Conservation (phyloP, 2,113 vertebrate species). For the Nibea albiflora region DNA sequence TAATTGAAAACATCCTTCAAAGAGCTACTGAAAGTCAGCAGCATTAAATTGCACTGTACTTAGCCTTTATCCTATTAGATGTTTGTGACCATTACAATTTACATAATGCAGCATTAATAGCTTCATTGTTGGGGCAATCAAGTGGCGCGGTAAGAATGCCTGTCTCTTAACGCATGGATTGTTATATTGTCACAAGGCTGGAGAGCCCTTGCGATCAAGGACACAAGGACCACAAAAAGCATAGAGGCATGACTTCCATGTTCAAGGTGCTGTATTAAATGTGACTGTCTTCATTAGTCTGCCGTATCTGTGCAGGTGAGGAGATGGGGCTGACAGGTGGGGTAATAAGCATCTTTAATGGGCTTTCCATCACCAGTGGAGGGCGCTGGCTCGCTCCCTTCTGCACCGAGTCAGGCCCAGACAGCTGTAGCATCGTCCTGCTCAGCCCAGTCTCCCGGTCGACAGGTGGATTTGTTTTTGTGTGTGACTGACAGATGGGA, state of each 20-base stretch:
- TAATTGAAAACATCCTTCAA: conserved; percentile 88
- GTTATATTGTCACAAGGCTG: conserved; percentile 64
- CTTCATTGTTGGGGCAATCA: conserved; percentile 78
- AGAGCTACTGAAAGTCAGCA: conserved; percentile 80
- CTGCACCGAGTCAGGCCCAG: conserved; percentile 61
- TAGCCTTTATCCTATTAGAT: conserved; percentile 80
- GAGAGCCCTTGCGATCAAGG: conserved; percentile 74
- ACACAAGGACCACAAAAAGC: conserved; percentile 71
- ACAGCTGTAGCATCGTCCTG: conserved; percentile 71
- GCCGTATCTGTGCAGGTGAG: conserved; percentile 67
- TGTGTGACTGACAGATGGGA: conserved; percentile 83
- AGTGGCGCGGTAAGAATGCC: conserved; percentile 58
- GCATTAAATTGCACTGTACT: conserved; percentile 82
- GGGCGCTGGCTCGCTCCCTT: conserved; percentile 74
- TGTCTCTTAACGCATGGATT: conserved; percentile 69
- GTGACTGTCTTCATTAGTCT: conserved; percentile 74
- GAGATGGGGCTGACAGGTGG: conserved; percentile 67
- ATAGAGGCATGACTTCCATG: conserved; percentile 69
- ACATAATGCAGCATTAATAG: conserved; percentile 82
- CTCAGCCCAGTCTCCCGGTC: conserved; percentile 71
- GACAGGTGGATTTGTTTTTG: conserved; percentile 84
- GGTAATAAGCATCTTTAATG: conserved; percentile 79
- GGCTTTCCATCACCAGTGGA: conserved; percentile 78
- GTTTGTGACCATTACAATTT: conserved; percentile 80
- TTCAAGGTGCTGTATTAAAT: conserved; percentile 64